These are phyloP conservation scores for Agonopterix subpropinquella DNA, from an alignment of 2,888 invertebrate species.

Conservation along the genomic window DNA sequence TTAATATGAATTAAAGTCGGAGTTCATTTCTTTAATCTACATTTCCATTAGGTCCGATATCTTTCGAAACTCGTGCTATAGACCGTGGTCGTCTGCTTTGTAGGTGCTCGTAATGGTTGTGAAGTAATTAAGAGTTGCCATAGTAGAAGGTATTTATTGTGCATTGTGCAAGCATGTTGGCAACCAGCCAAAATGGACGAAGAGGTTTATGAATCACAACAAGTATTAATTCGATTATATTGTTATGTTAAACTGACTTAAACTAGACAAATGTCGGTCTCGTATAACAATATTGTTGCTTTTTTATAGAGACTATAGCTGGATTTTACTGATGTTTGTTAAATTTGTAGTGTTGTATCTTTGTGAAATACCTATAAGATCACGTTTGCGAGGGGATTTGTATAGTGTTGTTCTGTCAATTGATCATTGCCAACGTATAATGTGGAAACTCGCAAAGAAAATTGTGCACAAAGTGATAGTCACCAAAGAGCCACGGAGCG, in stretches of 20 bases:
- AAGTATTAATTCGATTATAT: conserved; percentile 51
- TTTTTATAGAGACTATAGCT: neutral
- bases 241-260: conserved; percentile 31
- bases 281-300: conserved; percentile 3
- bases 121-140: conserved; percentile 65
- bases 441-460: too few species aligned
- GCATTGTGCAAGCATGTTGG: conserved; percentile 62
- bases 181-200: conserved; percentile 50
- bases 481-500: too few species aligned
- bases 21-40: too few species aligned
- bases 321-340: neutral
- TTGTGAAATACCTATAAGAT: too few species aligned
- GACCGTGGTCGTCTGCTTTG: conserved; percentile 18
- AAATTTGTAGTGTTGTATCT: too few species aligned
- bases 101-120: conserved; percentile 42
- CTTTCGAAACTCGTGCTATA: conserved; percentile 12
- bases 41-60: neutral
- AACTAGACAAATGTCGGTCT: conserved; percentile 29
- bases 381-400: too few species aligned
- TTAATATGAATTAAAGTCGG: too few species aligned
- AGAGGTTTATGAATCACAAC: conserved; percentile 59
- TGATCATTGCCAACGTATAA: too few species aligned
- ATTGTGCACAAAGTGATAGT: too few species aligned
- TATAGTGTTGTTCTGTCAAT: too few species aligned
- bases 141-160: conserved; percentile 62